Conservation (phyloP, 2,113 vertebrate species). For the Myotis brandtii region DNA sequence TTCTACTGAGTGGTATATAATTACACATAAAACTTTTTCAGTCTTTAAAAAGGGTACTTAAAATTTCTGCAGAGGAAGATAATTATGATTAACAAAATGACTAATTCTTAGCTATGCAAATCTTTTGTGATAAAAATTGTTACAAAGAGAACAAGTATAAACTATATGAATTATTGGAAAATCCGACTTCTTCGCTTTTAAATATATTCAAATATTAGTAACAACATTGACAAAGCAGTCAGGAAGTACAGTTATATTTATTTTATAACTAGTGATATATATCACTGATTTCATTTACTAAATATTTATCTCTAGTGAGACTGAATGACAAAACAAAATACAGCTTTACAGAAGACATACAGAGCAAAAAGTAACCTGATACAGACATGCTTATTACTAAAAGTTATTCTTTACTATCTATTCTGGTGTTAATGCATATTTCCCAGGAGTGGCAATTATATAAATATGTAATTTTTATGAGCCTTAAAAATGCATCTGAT, state of each 20-base stretch:
- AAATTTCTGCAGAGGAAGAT: constrained; percentile 44
- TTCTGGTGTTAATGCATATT: constrained; percentile 74
- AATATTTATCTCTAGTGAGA: constrained; percentile 49
- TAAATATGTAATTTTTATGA: constrained; percentile 68
- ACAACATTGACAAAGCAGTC: neutral
- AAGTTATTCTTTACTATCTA: constrained; percentile 80
- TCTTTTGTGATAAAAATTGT: constrained; percentile 52
- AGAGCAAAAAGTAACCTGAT: constrained; percentile 76
- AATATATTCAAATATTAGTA: neutral
- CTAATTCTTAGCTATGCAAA: constrained; percentile 41
- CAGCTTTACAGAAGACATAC: constrained; percentile 68
- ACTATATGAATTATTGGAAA: constrained; percentile 29
- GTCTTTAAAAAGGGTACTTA: constrained; percentile 35
- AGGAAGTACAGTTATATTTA: constrained; percentile 60
- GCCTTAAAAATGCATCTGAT: constrained; percentile 61
- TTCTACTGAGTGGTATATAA: neutral
- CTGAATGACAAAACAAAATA: constrained; percentile 75
- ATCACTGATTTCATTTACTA: constrained; percentile 63
- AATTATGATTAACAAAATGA: constrained; percentile 60
- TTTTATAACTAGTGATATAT: constrained; percentile 47
- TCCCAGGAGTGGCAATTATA: constrained; percentile 74
- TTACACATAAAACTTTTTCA: neutral
- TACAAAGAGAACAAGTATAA: constrained; percentile 37
- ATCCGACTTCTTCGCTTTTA: neutral
- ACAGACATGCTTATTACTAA: constrained; percentile 66